These are phyloP conservation scores for Cotesia glomerata DNA, from an alignment of 1,140 invertebrate genomes.

Conservation along the genomic window DNA sequence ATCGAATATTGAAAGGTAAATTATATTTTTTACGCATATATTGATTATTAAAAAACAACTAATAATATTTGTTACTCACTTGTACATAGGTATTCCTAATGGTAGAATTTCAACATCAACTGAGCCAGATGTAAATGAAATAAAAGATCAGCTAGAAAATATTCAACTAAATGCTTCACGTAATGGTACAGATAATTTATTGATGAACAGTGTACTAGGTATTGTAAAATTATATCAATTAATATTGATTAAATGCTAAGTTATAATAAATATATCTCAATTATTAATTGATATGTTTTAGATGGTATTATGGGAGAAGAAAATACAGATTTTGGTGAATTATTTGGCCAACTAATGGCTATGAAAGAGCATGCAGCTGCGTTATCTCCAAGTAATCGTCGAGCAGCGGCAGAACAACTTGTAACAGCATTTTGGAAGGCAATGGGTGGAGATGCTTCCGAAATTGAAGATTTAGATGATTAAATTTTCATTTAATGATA, in stretches of 20 bases:
- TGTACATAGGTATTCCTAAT: constrained; percentile 2
- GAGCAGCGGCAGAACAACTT: constrained; percentile 77
- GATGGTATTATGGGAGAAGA: constrained; percentile 62
- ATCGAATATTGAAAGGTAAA: constrained; percentile 72
- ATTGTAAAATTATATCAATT: constrained; percentile 15
- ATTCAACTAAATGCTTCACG: constrained; percentile 43
- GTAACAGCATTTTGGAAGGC: constrained; percentile 81
- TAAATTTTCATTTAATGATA: constrained; percentile 20
- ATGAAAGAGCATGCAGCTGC: constrained; percentile 74
- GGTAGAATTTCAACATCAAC: constrained; percentile 26
- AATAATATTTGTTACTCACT: constrained; percentile 1
- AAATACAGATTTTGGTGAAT: constrained; percentile 67
- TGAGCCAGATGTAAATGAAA: constrained; percentile 42
- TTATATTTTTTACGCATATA: background rate
- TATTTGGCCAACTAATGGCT: constrained; percentile 69
- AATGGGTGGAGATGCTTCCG: constrained; percentile 77
- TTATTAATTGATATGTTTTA: constrained; percentile 36
- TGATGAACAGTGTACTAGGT: constrained; percentile 55
- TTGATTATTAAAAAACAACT: background rate
- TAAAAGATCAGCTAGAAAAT: constrained; percentile 53
- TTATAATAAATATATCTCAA: background rate
- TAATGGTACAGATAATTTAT: constrained; percentile 43
- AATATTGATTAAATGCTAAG: background rate
- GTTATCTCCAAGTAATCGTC: constrained; percentile 70
- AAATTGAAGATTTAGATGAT: constrained; percentile 65